Conservation (phyloP, 2,797 vertebrate species). For the Neoniphon sammara region DNA sequence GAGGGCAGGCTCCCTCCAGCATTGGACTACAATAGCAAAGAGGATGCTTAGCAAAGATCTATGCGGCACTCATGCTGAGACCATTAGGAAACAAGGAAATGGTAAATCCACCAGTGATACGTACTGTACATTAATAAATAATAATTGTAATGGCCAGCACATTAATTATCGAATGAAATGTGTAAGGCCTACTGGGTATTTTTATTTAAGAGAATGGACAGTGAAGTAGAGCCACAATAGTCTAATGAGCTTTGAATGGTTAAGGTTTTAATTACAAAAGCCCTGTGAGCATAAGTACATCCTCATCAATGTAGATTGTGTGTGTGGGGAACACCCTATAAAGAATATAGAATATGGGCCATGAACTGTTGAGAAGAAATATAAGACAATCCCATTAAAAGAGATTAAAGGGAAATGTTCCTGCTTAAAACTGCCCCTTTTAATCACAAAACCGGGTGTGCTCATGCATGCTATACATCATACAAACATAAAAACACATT, state of each 20-base stretch:
- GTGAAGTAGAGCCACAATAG: background rate
- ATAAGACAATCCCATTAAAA: slow-evolving; percentile 58
- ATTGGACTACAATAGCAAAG: slow-evolving; percentile 56
- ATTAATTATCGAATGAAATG: too few relatives aligned
- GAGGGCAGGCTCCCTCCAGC: slow-evolving; percentile 75
- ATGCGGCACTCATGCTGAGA: slow-evolving; percentile 45
- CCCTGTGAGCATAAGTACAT: slow-evolving; percentile 14
- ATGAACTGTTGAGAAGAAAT: slow-evolving; percentile 52
- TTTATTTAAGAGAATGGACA: slow-evolving; percentile 1
- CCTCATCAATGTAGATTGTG: slow-evolving; percentile 13
- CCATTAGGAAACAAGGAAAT: slow-evolving; percentile 32
- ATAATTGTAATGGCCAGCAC: background rate
- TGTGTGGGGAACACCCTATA: slow-evolving; percentile 6
- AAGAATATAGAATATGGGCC: slow-evolving; percentile 25
- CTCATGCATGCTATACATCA: slow-evolving; percentile 62
- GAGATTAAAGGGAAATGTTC: slow-evolving; percentile 57
- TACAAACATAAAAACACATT: slow-evolving; percentile 73
- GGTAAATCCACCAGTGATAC: slow-evolving; percentile 43
- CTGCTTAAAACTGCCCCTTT: slow-evolving; percentile 48
- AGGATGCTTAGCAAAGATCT: slow-evolving; percentile 56
- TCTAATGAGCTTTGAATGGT: slow-evolving; percentile 45
- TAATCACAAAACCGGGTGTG: slow-evolving; percentile 69
- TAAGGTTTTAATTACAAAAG: slow-evolving; percentile 39
- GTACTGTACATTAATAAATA: slow-evolving; percentile 42
- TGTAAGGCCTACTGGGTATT: too few relatives aligned